A percentile compares a stretch with the other conserved stretches of the same genome.
These are phyloP conservation scores for Istiophorus platypterus DNA, from an alignment of 2,113 vertebrate genomes.

Conservation along the genomic window DNA sequence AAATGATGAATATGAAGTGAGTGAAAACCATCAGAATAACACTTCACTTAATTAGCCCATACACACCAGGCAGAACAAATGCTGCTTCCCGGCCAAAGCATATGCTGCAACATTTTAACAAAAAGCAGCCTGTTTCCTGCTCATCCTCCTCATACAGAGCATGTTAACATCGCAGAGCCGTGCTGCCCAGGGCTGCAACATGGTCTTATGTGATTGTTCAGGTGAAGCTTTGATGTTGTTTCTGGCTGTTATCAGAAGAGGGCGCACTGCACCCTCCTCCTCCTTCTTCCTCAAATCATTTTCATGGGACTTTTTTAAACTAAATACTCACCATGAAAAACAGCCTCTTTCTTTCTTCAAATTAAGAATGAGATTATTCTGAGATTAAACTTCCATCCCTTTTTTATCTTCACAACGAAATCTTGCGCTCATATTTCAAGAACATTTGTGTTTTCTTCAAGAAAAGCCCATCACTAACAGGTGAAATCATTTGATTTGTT, in stretches of 20 bases:
- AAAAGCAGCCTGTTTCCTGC: constrained; percentile 50
- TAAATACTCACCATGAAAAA: constrained; percentile 12
- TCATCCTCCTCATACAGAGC: not conserved
- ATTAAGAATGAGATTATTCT: not conserved
- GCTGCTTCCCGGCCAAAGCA: constrained; percentile 72
- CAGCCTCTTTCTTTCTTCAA: not conserved
- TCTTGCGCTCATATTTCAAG: not conserved
- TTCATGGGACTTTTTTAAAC: not conserved
- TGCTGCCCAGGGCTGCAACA: not conserved
- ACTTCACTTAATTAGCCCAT: constrained; percentile 83
- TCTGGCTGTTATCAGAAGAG: constrained; percentile 82
- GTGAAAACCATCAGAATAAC: constrained; percentile 83
- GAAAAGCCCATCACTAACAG: not conserved
- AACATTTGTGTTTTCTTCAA: not conserved
- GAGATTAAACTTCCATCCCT: not conserved
- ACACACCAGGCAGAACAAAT: constrained; percentile 81
- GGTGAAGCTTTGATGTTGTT: constrained; percentile 60
- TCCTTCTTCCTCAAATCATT: not conserved
- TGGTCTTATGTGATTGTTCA: constrained; percentile 21
- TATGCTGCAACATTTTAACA: constrained; percentile 65
- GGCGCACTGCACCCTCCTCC: constrained; percentile 68
- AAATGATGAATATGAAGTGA: constrained; percentile 84
- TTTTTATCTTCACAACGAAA: not conserved
- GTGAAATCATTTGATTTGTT: not conserved
- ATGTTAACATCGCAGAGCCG: not conserved